Base-by-base conservation (phyloP, 1,140 invertebrate species). In the Drosophila quadrilineata region DNA sequence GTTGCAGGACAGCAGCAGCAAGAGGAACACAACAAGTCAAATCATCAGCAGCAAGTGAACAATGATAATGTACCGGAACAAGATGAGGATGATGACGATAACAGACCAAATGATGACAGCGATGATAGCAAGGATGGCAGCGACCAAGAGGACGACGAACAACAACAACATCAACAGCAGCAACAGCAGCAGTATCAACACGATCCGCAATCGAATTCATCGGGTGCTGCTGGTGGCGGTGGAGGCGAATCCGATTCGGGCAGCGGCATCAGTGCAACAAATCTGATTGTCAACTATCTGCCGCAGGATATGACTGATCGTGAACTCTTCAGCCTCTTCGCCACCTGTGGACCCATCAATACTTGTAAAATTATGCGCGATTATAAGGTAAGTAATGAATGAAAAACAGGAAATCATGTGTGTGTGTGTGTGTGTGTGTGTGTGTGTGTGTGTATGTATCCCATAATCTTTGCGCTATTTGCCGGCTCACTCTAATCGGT, bases 211-310 rank as follows among this genome's bases (percentile, higher is more conserved):
- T 26, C n/a, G 19, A 56, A 24, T 12, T 12, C 3, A 22, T 24
- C 16, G 5, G 29, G n/a, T 21, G 43, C 22, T 48, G 43, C 4
- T 10, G 33, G 31, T 21, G 24, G 19, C 3, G 22, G 10, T 19
- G 35, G 24, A 38, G 33, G 31, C 35, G 50, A 53, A 19, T 38
- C 31, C 24, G 19, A 35, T 38, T 29, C 24, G 19, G 16, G 17
- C 36, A 31, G 17, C 52, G 43, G 6, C 35, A 60, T 14, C 36
- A 50, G 22, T 36, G 77, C 79, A 36, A 95, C 96, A 3, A 98
- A 98, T 91, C 91, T 98, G 57, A 99, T 99, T 65, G 94, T 98
- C 74, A 99, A 99, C 91, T 99, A 98, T 90, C 92, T 99, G 58
- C 98, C 98, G 17, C 98, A 99, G 90, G 95, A 93, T 62, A 95